Conservation (phyloP, 2,797 vertebrate genomes). For the Danionella dracula region DNA sequence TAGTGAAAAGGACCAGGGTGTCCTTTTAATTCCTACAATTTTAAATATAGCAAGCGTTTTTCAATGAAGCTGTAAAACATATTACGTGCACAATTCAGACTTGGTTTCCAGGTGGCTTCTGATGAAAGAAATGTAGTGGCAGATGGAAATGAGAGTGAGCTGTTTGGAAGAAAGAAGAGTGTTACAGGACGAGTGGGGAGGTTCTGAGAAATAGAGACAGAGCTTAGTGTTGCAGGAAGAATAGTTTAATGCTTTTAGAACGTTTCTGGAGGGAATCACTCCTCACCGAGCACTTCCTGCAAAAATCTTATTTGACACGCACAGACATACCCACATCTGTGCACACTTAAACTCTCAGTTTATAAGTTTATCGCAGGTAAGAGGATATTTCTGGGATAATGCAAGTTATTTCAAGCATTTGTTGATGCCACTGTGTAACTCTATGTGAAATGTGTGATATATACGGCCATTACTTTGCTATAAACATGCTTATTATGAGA, state of each 20-base stretch:
- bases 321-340: constrained; percentile 9
- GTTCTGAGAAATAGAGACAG: constrained; percentile 9
- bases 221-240: constrained; percentile 15
- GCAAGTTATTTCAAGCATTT: constrained; percentile 18
- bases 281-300: constrained; percentile 30
- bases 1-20: too few relatives aligned
- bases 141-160: constrained; percentile 30
- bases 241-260: constrained; percentile 24
- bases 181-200: constrained; percentile 17
- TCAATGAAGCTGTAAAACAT: too few relatives aligned
- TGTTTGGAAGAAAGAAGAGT: constrained; percentile 2
- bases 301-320: constrained; percentile 30
- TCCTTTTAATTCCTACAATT: too few relatives aligned
- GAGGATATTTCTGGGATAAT: constrained; percentile 13
- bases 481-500: constrained; percentile 35
- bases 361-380: constrained; percentile 19
- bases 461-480: constrained; percentile 18
- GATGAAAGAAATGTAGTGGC: constrained; percentile 40
- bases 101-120: constrained; percentile 32
- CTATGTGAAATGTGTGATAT: constrained; percentile 15
- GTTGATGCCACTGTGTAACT: constrained; percentile 7
- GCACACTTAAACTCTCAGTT: constrained; percentile 1
- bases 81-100: constrained; percentile 14
- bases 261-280: constrained; percentile 13
- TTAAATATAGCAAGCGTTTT: too few relatives aligned